Conservation (phyloP, 2,888 invertebrate species). For the Clistopyga incitator region DNA sequence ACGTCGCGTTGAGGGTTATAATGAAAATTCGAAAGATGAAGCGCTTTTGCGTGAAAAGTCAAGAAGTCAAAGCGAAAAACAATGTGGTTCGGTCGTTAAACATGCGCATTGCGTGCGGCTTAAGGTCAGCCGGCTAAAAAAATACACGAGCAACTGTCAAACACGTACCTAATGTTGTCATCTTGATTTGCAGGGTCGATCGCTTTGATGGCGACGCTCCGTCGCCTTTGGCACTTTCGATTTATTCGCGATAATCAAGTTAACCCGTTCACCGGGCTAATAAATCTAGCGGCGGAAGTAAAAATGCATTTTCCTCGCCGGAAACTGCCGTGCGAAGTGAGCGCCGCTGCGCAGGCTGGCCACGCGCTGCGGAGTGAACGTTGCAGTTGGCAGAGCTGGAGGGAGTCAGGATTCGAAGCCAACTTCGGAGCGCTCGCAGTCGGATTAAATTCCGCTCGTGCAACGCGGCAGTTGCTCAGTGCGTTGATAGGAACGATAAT, state of each 20-base stretch:
- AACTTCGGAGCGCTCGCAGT: background rate
- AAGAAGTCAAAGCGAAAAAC: background rate
- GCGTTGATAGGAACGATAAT: conserved; percentile 29
- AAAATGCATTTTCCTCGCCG: background rate
- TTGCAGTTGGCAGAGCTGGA: conserved; percentile 11
- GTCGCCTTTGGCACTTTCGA: background rate
- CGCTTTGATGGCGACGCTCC: background rate
- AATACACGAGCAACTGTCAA: background rate
- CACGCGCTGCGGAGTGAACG: conserved; percentile 10
- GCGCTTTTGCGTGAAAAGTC: background rate
- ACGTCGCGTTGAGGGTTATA: too few relatives aligned
- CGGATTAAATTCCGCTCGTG: conserved; percentile 5
- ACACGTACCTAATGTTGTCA: conserved; percentile 21
- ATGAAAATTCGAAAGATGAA: background rate
- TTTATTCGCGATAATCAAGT: conserved; percentile 9
- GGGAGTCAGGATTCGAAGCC: background rate
- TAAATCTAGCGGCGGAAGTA: background rate
- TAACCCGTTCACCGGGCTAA: background rate
- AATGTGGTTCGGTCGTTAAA: background rate
- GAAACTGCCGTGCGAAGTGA: background rate
- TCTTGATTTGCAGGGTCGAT: background rate
- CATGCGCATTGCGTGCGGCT: background rate
- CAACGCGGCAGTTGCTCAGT: conserved; percentile 53
- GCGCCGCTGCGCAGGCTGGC: background rate
- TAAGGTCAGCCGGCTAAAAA: background rate